phyloP scores from a whole-genome alignment of 2,113 vertebrate genomes.

The Sakesphorus luctuosus region DNA sequence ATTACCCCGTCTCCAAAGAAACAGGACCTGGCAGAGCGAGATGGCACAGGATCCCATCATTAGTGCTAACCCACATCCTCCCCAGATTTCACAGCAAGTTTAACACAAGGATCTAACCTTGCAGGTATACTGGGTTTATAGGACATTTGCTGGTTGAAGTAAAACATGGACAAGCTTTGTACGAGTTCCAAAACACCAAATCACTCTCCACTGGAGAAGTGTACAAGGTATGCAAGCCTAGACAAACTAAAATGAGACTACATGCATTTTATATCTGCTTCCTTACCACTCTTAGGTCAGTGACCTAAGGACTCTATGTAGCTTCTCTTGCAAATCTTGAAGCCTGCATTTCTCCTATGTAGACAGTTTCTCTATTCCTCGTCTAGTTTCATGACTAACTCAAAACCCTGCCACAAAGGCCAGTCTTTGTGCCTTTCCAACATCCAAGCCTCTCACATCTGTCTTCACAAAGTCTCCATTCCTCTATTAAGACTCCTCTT shows the following conservation, averaged over 20 bases:
- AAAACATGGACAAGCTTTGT: slow-evolving; percentile 11
- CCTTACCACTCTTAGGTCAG: neutral
- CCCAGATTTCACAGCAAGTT: neutral
- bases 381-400: neutral
- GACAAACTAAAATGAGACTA: slow-evolving; percentile 15
- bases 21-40: neutral
- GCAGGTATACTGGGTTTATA: neutral
- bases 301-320: neutral
- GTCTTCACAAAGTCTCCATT: neutral
- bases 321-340: neutral
- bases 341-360: neutral
- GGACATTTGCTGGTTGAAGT: neutral
- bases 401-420: neutral
- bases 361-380: neutral
- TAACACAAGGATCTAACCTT: neutral
- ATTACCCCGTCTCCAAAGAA: neutral
- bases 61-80: neutral
- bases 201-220: neutral
- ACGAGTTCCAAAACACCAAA: neutral
- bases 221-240: neutral
- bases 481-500: neutral
- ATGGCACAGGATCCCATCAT: neutral
- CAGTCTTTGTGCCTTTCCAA: neutral
- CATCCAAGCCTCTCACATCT: neutral
- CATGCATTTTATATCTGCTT: neutral